These are phyloP conservation scores for Pogona vitticeps DNA, from an alignment of 2,113 vertebrate species.

Conservation along the genomic window DNA sequence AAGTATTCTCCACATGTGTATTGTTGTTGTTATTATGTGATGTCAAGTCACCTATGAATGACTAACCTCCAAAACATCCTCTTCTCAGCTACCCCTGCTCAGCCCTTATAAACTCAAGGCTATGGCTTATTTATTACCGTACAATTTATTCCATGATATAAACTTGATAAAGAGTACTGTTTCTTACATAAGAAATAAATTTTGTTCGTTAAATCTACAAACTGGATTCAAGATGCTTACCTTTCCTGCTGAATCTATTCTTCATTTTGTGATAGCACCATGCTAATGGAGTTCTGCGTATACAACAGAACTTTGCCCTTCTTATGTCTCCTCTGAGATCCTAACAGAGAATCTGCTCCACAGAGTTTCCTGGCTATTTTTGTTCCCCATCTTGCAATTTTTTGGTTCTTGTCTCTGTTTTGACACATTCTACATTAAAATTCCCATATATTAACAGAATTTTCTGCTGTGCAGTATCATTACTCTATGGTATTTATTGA, in stretches of 20 bases:
- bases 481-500: not conserved
- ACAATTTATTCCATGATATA: not conserved
- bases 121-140: not conserved
- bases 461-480: not conserved
- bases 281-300: too few species aligned
- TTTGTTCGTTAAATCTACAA: not conserved
- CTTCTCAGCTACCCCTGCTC: too few species aligned
- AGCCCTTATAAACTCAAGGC: too few species aligned
- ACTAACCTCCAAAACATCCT: too few species aligned
- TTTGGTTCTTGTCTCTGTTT: not conserved
- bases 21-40: too few species aligned
- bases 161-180: not conserved
- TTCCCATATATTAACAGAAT: not conserved
- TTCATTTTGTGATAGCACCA: not conserved
- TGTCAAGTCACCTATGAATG: too few species aligned
- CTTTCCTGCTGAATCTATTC: not conserved
- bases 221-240: not conserved
- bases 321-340: not conserved
- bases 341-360: too few species aligned
- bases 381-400: not conserved
- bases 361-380: too few species aligned
- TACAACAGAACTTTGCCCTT: not conserved
- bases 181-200: not conserved
- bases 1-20: too few species aligned
- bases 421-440: not conserved